Percentiles rank a stretch among this genome's conserved stretches.
phyloP scores from a whole-genome alignment of 1,140 invertebrate genomes.

The Drosophila leontia region DNA sequence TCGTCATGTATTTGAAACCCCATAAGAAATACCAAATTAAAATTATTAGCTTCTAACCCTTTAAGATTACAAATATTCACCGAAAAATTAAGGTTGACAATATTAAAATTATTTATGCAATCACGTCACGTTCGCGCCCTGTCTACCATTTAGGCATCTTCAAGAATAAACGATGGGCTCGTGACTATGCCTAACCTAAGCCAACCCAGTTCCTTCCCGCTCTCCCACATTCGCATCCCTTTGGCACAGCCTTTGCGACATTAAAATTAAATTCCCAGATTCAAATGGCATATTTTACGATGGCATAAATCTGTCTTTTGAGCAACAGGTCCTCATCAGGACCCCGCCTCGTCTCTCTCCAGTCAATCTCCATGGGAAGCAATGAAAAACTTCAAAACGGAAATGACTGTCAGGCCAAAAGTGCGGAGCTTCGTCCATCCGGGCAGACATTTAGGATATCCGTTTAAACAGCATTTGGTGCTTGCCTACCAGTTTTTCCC shows the following conservation, averaged over 20 bases:
- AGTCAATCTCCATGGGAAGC: conserved; percentile 37
- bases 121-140: neutral
- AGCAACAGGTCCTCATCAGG: conserved; percentile 60
- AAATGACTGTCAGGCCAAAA: conserved; percentile 71
- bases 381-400: conserved; percentile 65
- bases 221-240: conserved; percentile 2
- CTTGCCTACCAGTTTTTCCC: conserved; percentile 10
- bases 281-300: conserved; percentile 68
- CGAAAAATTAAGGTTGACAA: too few species aligned
- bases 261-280: conserved; percentile 68
- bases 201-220: neutral
- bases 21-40: neutral
- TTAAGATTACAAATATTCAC: neutral
- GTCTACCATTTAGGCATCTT: conserved; percentile 1
- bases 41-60: neutral
- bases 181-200: conserved; percentile 7
- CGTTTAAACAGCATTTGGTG: conserved; percentile 52
- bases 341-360: neutral
- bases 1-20: neutral
- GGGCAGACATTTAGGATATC: conserved; percentile 70
- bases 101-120: neutral
- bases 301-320: conserved; percentile 56
- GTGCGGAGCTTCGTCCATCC: conserved; percentile 38
- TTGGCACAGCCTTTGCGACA: conserved; percentile 26
- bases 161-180: neutral